A percentile compares a stretch with the other conserved stretches of the same genome.
These are phyloP conservation scores for Amblyopsis hoosieri DNA, from an alignment of 2,797 vertebrate genomes.

Conservation along the genomic window DNA sequence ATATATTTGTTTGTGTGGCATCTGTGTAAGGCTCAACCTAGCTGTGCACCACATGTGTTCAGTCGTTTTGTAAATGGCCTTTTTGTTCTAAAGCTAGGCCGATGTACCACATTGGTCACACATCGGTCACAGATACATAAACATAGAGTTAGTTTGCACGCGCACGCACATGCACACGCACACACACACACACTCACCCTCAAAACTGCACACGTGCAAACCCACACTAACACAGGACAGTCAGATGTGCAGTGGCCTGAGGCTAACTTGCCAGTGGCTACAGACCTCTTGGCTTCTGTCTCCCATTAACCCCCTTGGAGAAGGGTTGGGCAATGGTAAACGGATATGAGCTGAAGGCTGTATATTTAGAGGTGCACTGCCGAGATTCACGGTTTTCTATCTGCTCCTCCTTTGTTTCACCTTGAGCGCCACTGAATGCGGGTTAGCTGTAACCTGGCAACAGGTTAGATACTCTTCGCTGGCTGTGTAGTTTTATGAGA, in stretches of 20 bases:
- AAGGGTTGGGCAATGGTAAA: slow-evolving; percentile 54
- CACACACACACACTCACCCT: slow-evolving; percentile 8
- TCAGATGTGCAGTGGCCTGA: slow-evolving; percentile 50
- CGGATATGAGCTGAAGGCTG: slow-evolving; percentile 65
- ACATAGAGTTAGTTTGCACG: slow-evolving; percentile 8
- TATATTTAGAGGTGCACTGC: slow-evolving; percentile 68
- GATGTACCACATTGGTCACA: slow-evolving; percentile 39
- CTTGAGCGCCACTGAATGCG: slow-evolving; percentile 51
- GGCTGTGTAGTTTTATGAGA: slow-evolving; percentile 41
- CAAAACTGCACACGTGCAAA: slow-evolving; percentile 15
- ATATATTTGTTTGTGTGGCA: slow-evolving; percentile 41
- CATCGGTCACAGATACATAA: slow-evolving; percentile 43
- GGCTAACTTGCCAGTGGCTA: slow-evolving; percentile 59
- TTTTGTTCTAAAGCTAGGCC: slow-evolving; percentile 45
- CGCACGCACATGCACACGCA: not conserved
- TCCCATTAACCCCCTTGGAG: slow-evolving; percentile 67
- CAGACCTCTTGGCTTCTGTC: slow-evolving; percentile 57
- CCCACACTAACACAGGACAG: slow-evolving; percentile 45
- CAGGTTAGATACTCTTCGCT: slow-evolving; percentile 61
- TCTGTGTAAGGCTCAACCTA: slow-evolving; percentile 46
- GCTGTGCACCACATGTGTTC: slow-evolving; percentile 22
- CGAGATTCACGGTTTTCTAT: slow-evolving; percentile 46
- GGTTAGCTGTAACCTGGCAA: slow-evolving; percentile 71
- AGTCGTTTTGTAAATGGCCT: slow-evolving; percentile 33
- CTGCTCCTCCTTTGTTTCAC: slow-evolving; percentile 57